phyloP scores from a whole-genome alignment of 1,140 invertebrate genomes.

The Globodera rostochiensis region DNA sequence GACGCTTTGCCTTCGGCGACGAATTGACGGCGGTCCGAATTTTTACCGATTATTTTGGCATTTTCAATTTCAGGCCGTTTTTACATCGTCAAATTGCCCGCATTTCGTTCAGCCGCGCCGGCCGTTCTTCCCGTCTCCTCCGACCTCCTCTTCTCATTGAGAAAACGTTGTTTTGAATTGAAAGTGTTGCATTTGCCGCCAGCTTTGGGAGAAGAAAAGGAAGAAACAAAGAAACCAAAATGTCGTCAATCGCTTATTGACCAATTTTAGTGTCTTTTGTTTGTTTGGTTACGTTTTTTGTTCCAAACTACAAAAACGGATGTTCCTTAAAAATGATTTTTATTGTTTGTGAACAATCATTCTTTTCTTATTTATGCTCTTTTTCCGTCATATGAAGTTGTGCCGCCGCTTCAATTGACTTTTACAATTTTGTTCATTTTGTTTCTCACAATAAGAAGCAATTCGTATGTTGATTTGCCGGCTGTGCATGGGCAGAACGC shows the following conservation, averaged over 20 bases:
- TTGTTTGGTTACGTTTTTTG: too few species aligned
- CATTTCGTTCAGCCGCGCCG: neutral
- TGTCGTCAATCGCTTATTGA: neutral
- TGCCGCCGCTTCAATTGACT: too few species aligned
- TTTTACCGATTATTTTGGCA: neutral
- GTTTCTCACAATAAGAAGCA: too few species aligned
- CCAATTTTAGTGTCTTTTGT: neutral
- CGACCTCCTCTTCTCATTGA: neutral
- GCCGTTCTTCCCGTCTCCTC: neutral
- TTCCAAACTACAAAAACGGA: too few species aligned
- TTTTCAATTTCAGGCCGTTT: neutral
- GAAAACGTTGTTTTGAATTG: neutral
- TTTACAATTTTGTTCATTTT: too few species aligned
- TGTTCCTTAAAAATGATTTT: too few species aligned
- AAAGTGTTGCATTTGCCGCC: conserved; percentile 7
- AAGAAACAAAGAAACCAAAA: neutral
- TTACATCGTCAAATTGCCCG: conserved; percentile 7
- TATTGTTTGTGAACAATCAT: too few species aligned
- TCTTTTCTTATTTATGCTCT: too few species aligned
- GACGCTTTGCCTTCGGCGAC: conserved; percentile 3
- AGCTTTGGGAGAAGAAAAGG: neutral
- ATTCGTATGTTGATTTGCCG: too few species aligned
- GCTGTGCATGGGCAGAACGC: too few species aligned
- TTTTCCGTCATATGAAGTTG: too few species aligned
- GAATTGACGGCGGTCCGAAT: neutral